Conservation (phyloP, 2,797 vertebrate species). For the Spinus olivaceus region DNA sequence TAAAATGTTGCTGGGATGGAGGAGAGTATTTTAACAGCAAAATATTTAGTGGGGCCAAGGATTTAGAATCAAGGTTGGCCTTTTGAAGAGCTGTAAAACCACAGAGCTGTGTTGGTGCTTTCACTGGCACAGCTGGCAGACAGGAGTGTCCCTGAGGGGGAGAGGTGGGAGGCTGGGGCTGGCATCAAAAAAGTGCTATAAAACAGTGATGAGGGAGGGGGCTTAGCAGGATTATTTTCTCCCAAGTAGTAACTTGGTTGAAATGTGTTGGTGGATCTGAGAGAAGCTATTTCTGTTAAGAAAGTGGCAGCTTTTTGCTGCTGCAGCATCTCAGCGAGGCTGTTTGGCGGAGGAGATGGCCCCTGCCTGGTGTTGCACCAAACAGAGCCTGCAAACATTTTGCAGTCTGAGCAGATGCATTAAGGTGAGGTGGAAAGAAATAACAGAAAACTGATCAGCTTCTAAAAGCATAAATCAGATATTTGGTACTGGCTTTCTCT, state of each 20-base stretch:
- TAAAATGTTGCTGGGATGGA: neutral
- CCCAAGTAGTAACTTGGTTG: neutral
- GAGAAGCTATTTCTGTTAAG: neutral
- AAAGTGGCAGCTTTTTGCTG: neutral
- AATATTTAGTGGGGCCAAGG: too few species aligned
- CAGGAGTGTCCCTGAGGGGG: rapidly evolving
- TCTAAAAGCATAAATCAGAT: neutral
- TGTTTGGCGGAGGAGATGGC: neutral
- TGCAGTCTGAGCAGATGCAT: neutral
- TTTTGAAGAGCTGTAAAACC: neutral
- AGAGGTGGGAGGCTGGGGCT: neutral
- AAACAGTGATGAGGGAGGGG: neutral
- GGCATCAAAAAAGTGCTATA: neutral
- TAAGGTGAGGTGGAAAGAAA: neutral
- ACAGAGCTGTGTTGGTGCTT: neutral
- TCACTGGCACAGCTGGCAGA: neutral
- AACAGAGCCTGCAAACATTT: neutral
- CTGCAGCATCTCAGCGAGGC: neutral
- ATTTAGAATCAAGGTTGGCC: neutral
- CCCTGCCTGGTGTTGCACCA: neutral
- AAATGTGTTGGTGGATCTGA: neutral
- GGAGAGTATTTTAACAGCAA: neutral
- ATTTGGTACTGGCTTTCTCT: neutral
- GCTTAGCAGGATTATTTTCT: neutral
- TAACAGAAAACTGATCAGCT: neutral